Conservation (phyloP, 1,140 invertebrate genomes). For the Odontomachus brunneus region DNA sequence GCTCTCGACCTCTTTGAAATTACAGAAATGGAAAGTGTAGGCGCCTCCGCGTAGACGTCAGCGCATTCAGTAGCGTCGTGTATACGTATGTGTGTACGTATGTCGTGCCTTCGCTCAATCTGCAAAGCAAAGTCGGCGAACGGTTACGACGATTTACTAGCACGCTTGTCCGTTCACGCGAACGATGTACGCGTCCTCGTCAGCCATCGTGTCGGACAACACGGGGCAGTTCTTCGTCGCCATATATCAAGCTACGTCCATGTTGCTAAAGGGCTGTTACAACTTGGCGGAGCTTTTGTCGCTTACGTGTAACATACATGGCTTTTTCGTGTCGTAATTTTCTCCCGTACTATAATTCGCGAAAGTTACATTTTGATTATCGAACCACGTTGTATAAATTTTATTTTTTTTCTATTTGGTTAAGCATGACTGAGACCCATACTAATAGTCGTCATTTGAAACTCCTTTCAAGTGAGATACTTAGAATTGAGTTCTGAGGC, state of each 20-base stretch:
- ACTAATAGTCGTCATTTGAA: no score
- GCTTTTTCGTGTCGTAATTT: no score
- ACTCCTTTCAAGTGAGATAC: no score
- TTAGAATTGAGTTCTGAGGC: no score
- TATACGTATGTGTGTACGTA: slow-evolving; percentile 10
- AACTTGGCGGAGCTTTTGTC: slow-evolving; percentile 16
- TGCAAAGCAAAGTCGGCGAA: slow-evolving; percentile 71
- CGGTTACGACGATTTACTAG: slow-evolving; percentile 70
- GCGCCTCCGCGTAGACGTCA: slow-evolving; percentile 57
- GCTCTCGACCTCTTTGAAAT: slow-evolving; percentile 73
- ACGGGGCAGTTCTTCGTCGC: slow-evolving; percentile 47
- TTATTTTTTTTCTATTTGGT: neutral
- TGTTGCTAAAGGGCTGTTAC: slow-evolving; percentile 19
- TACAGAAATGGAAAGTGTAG: slow-evolving; percentile 76
- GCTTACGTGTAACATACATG: neutral
- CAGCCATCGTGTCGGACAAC: slow-evolving; percentile 62
- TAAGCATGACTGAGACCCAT: neutral
- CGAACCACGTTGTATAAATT: neutral
- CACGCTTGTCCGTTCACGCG: slow-evolving; percentile 66
- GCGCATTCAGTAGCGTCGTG: slow-evolving; percentile 54
- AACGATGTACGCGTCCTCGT: slow-evolving; percentile 57
- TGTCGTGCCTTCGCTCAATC: slow-evolving; percentile 71
- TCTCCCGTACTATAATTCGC: neutral
- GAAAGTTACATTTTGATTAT: neutral
- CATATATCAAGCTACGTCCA: slow-evolving; percentile 59